Evolutionary conservation across 1,140 invertebrate genomes (phyloP).

Genomic region (Eumeta japonica): DNA sequence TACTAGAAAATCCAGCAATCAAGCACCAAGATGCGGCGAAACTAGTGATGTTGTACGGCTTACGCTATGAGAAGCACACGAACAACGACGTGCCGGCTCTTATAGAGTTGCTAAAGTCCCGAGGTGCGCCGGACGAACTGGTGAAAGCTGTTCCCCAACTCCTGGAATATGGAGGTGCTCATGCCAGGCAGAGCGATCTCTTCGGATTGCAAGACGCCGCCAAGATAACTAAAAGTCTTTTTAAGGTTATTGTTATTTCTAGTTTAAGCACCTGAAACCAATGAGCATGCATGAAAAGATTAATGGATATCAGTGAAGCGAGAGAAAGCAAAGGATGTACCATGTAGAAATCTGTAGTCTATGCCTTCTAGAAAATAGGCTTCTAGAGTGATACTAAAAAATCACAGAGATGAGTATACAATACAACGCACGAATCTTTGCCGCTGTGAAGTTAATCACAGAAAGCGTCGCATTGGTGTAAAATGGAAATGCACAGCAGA

Average conservation of each 20-base stretch:
- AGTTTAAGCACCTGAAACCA: not conserved
- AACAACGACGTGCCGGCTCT: conserved; percentile 80
- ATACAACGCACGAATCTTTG: too few species aligned
- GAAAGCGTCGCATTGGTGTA: too few species aligned
- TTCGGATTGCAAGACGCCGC: conserved; percentile 85
- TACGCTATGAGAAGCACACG: conserved; percentile 88
- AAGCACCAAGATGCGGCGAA: conserved; percentile 79
- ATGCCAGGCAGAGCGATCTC: conserved; percentile 76
- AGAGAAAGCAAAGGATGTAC: not conserved
- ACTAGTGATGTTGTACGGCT: conserved; percentile 89
- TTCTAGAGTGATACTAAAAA: too few species aligned
- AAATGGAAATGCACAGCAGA: too few species aligned
- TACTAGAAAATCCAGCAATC: conserved; percentile 71
- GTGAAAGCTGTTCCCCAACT: conserved; percentile 66
- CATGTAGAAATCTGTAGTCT: too few species aligned
- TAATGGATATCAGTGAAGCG: too few species aligned
- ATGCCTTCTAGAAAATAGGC: too few species aligned
- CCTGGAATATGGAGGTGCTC: conserved; percentile 79
- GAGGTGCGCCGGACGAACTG: conserved; percentile 62
- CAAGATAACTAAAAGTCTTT: conserved; percentile 87
- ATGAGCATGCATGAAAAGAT: too few species aligned
- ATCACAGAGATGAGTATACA: too few species aligned
- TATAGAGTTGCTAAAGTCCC: conserved; percentile 70
- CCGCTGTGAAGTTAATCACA: too few species aligned
- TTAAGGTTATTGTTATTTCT: conserved; percentile 63